Percentiles rank a stretch among this genome's conserved stretches.
phyloP scores from a whole-genome alignment of 2,797 vertebrate species.

The Natrix natrix region DNA sequence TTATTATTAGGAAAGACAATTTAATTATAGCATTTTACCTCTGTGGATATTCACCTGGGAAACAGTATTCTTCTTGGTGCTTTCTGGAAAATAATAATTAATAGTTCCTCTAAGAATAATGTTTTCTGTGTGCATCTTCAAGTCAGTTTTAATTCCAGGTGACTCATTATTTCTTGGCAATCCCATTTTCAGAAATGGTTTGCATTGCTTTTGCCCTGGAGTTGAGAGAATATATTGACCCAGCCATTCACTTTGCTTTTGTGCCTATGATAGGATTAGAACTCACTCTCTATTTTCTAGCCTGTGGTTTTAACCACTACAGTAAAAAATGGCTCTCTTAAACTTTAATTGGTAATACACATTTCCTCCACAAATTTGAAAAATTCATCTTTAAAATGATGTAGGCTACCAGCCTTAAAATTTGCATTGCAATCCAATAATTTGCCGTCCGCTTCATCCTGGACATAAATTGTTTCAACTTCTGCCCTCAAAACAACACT shows the following conservation, averaged over 20 bases:
- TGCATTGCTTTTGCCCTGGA: not conserved
- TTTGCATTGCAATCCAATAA: not conserved
- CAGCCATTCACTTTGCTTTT: not conserved
- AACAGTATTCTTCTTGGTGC: not conserved
- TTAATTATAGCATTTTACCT: not conserved
- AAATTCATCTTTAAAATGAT: not conserved
- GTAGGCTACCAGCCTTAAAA: not conserved
- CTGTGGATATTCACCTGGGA: not conserved
- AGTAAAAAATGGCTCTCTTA: not conserved
- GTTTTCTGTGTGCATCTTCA: not conserved
- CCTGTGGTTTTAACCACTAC: not conserved
- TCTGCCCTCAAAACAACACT: too few species aligned
- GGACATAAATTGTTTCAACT: too few species aligned
- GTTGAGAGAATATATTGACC: not conserved
- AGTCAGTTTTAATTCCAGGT: not conserved
- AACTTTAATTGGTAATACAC: not conserved
- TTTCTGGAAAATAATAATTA: not conserved
- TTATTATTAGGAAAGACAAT: not conserved
- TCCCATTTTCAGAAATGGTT: not conserved
- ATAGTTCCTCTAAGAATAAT: not conserved
- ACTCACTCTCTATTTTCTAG: not conserved
- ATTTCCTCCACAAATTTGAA: not conserved
- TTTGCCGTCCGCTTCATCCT: not conserved
- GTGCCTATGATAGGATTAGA: not conserved
- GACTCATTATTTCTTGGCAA: not conserved